Base-by-base conservation (phyloP, 2,888 invertebrate genomes). In the Rhagophthalmus giganteus region DNA sequence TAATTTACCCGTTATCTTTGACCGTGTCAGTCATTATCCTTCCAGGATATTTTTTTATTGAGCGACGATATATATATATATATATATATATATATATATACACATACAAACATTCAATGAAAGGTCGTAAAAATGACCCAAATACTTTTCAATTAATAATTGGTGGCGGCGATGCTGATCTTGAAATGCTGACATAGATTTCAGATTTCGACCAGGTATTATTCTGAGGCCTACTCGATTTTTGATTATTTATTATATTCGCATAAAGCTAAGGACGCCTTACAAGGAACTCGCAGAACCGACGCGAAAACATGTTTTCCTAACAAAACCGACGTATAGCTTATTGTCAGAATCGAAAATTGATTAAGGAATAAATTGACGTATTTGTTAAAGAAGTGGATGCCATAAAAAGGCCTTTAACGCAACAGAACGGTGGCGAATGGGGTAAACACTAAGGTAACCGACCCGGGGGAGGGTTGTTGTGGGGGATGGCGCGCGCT, bases 401-500 rank as follows among this genome's bases (percentile, higher is more conserved):
- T n/a, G n/a, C n/a, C n/a, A n/a, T n/a, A n/a, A n/a, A n/a, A n/a
- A n/a, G n/a, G n/a, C n/a, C n/a, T n/a, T n/a, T n/a, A n/a, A n/a
- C n/a, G n/a, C n/a, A n/a, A n/a, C n/a, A n/a, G n/a, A n/a, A n/a
- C n/a, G n/a, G n/a, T n/a, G n/a, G n/a, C n/a, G n/a, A n/a, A 40
- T 28, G 16, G 38, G 32, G 33, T 39, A 32, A 34, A 26, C n/a
- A 44, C 37, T 42, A 42, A 48, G 59, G 56, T 54, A 49, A 40
- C 51, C 52, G 54, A 57, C 50, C 54, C 42, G 44, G 25, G 54
- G 50, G 4, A 48, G 54, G 38, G 48, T 55, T 48, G 45, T 46
- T 45, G 31, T 45, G 53, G 61, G n/a, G 63, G 63, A 57, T 60
- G 59, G 51, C 38, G 54, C 48, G 62, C 58, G 59, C 58, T 59